Evolutionary conservation across 2,888 invertebrate genomes (phyloP).

Genomic region (Drosophila meridionalis): DNA sequence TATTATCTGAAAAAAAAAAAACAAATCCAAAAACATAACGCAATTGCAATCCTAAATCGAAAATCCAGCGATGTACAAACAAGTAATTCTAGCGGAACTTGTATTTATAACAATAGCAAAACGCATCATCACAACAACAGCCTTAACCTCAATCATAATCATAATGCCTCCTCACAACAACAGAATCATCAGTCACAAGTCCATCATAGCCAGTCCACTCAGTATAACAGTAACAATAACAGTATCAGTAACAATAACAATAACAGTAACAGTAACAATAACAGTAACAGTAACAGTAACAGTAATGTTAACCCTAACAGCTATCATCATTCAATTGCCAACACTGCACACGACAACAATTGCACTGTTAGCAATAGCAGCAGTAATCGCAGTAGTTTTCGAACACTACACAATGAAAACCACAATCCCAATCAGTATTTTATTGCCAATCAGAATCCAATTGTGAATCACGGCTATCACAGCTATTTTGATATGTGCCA

Average conservation of each 20-base stretch:
- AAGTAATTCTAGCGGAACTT: conserved; percentile 85
- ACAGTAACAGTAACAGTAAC: conserved; percentile 25
- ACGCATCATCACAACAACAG: conserved; percentile 78
- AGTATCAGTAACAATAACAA: conserved; percentile 35
- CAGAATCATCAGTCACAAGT: conserved; percentile 46
- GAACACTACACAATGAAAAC: conserved; percentile 41
- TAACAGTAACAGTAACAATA: conserved; percentile 35
- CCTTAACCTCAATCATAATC: conserved; percentile 66
- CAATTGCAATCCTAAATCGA: conserved; percentile 75
- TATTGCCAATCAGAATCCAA: conserved; percentile 32
- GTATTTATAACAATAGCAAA: conserved; percentile 84
- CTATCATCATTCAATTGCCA: conserved; percentile 40
- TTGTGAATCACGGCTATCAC: conserved; percentile 39
- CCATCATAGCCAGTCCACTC: conserved; percentile 27
- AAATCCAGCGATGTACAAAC: conserved; percentile 85
- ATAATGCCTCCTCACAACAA: conserved; percentile 40
- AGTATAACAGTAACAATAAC: conserved; percentile 48
- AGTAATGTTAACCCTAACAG: conserved; percentile 30
- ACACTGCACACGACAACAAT: conserved; percentile 38
- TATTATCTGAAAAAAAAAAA: conserved; percentile 64
- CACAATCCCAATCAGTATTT: conserved; percentile 36
- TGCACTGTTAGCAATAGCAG: conserved; percentile 39
- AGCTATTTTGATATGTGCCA: conserved; percentile 62
- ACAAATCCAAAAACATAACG: conserved; percentile 57
- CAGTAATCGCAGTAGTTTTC: conserved; percentile 38